These are phyloP conservation scores for Zaprionus bogoriensis DNA, from an alignment of 2,888 invertebrate species.

Conservation along the genomic window DNA sequence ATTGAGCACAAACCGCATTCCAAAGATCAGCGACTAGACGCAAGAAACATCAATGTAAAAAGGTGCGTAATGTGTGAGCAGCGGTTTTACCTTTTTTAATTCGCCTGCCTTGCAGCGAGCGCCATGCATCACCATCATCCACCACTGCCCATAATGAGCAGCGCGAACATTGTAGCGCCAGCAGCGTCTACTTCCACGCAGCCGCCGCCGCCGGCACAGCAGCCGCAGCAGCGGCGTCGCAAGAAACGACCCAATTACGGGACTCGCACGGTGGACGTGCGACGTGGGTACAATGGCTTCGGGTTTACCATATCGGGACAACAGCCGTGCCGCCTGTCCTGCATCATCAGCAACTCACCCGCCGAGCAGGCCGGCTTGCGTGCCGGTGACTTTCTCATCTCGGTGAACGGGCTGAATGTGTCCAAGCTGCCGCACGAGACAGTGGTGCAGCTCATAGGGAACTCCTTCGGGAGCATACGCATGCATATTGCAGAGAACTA, in stretches of 20 bases:
- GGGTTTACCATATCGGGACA: slow-evolving; percentile 99
- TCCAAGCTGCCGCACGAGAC: slow-evolving; percentile 96
- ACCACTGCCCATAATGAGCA: slow-evolving; percentile 62
- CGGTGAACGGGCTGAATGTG: slow-evolving; percentile 95
- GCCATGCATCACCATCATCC: slow-evolving; percentile 80
- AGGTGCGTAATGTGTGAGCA: slow-evolving; percentile 50
- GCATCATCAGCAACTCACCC: slow-evolving; percentile 94
- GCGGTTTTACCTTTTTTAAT: slow-evolving; percentile 18
- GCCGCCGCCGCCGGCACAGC: slow-evolving; percentile 17
- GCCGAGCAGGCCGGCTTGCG: slow-evolving; percentile 95
- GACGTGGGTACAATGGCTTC: slow-evolving; percentile 93
- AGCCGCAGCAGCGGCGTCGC: slow-evolving; percentile 84
- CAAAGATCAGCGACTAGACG: slow-evolving; percentile 29
- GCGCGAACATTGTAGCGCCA: slow-evolving; percentile 17
- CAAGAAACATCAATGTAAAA: slow-evolving; percentile 68
- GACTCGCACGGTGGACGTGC: slow-evolving; percentile 88
- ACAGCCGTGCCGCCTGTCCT: slow-evolving; percentile 96
- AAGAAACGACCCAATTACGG: slow-evolving; percentile 87
- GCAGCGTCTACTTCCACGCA: slow-evolving; percentile 81
- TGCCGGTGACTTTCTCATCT: slow-evolving; percentile 95
- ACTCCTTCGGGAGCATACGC: slow-evolving; percentile 91
- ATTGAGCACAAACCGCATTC: slow-evolving; percentile 68
- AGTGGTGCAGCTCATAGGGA: slow-evolving; percentile 94
- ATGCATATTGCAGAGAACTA: slow-evolving; percentile 94
- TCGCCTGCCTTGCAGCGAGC: slow-evolving; percentile 30